Percentiles rank a stretch among this genome's conserved stretches.
Conservation (phyloP, 2,113 vertebrate species). For the Clupea harengus region DNA sequence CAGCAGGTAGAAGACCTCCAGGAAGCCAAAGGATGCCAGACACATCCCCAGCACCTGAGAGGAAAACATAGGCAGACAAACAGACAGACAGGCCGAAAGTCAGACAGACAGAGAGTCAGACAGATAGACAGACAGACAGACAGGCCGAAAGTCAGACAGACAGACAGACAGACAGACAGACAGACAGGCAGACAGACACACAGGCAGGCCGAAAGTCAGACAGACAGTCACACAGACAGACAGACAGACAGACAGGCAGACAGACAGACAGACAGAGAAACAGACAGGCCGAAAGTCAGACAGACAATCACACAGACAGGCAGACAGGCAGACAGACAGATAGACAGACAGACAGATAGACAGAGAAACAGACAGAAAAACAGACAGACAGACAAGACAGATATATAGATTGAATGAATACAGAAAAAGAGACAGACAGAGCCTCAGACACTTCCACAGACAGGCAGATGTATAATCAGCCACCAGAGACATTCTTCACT, state of each 20-base stretch:
- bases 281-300: too few species aligned
- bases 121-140: not conserved
- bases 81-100: not conserved
- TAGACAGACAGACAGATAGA: too few species aligned
- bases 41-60: slow-evolving; percentile 69
- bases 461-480: slow-evolving; percentile 6
- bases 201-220: not conserved
- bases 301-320: slow-evolving; percentile 7
- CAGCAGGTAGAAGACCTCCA: slow-evolving; percentile 76
- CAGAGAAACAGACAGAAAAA: too few species aligned
- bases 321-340: too few species aligned
- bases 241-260: not conserved
- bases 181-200: not conserved
- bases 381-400: not conserved
- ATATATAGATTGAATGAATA: not conserved
- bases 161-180: not conserved
- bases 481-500: slow-evolving; percentile 34
- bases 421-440: not conserved
- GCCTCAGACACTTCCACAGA: slow-evolving; percentile 8
- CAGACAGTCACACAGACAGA: slow-evolving; percentile 2
- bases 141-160: not conserved
- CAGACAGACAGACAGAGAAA: not conserved
- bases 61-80: not conserved
- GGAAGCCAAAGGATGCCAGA: slow-evolving; percentile 72
- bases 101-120: not conserved